phyloP scores from a whole-genome alignment of 2,888 invertebrate species.

The Pollenia labialis region DNA sequence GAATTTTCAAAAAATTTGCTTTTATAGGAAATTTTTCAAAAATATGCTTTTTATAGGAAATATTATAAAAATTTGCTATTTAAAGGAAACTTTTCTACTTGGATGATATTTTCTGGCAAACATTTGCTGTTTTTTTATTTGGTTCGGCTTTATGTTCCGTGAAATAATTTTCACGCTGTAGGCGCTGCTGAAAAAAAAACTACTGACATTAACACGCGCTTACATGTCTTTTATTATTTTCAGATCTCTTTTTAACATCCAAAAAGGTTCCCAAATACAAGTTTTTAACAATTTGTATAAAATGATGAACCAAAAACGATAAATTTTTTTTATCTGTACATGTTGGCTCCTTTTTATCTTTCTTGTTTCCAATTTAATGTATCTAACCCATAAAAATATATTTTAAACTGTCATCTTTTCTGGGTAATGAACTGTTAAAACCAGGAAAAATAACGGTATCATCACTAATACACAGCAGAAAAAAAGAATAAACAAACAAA shows the following conservation, averaged over 20 bases:
- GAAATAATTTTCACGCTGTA: not conserved
- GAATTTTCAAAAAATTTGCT: no score
- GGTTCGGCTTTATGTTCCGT: not conserved
- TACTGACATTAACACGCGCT: not conserved
- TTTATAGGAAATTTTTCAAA: no score
- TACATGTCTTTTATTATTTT: conserved; percentile 32
- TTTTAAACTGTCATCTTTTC: conserved; percentile 38
- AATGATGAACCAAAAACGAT: conserved; percentile 21
- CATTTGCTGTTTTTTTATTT: no score
- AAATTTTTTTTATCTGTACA: not conserved
- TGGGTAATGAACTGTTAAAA: conserved; percentile 70
- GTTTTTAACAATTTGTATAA: conserved; percentile 53
- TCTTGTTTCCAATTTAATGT: not conserved
- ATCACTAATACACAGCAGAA: conserved; percentile 28
- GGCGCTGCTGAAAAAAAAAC: not conserved
- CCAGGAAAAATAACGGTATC: conserved; percentile 37
- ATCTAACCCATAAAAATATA: not conserved
- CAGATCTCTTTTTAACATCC: not conserved
- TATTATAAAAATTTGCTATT: no score
- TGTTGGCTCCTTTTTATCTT: not conserved
- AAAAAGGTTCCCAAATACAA: conserved; percentile 26
- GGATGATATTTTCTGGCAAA: no score
- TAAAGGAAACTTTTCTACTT: no score
- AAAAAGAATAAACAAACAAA: conserved; percentile 1
- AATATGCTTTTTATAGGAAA: no score